Base-by-base conservation (phyloP, 2,113 vertebrate species). In the Megaceryle maxima region DNA sequence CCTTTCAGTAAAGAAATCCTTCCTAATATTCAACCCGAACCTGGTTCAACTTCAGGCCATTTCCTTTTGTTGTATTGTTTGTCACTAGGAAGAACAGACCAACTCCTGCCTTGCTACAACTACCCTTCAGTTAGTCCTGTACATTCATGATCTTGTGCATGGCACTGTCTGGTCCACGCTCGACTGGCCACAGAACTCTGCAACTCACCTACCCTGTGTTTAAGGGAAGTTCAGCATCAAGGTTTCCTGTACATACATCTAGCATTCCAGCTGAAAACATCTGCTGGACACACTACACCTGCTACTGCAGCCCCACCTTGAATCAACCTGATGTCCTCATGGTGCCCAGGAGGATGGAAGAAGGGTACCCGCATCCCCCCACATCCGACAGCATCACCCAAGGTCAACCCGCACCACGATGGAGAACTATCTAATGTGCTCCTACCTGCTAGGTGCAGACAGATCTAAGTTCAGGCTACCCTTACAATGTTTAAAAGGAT, bases 301-400 rank as follows among this genome's bases (percentile, higher is more conserved):
- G 78, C 79, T 37, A 9, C 25, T 3, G 13, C 60, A 68, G 74
- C 28, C n/a, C 33, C 41, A 10, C 37, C n/a, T 4, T 0, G 4
- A 50, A 10, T 25, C 14, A 1, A 33, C 73, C 33, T 1, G 14
- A 20, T 19, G 37, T 9, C 31, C 50, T 33, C 31, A 6, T 0
- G 4, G 16, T 16, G 24, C 37, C 8, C 0, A 2, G 80, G 17
- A 86, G 48, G 60, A 20, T 3, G 24, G 85, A 15, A 68, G 22
- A 2, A n/a, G 43, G 14, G 41, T 60, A 31, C 44, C 86, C 5
- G 10, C 51, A 33, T 41, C 60, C 13, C 75, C 62, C 51, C 17
- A 8, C 1, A 1, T 17, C 82, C 5, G 1, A 29, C 7, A 53
- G 73, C 53, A 57, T 26, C 78, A 16, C 28, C 41, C 0, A 3